These are phyloP conservation scores for Clostera curtula DNA, from an alignment of 2,888 invertebrate species.

Conservation along the genomic window DNA sequence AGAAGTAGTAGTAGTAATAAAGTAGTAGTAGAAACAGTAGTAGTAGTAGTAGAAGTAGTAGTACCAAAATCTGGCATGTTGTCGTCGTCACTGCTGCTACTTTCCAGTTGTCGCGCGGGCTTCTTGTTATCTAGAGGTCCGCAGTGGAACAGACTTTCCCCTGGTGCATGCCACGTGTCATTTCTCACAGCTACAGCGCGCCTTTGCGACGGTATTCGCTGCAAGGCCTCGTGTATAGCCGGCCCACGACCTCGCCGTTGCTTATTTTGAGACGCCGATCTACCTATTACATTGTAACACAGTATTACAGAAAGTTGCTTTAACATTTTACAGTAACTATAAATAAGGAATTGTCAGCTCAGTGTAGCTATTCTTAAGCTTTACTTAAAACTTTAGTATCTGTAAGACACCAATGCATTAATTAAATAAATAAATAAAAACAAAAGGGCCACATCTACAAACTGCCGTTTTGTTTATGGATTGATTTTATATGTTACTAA, in stretches of 20 bases:
- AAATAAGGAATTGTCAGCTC: too few relatives aligned
- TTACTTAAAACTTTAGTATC: too few relatives aligned
- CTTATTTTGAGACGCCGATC: constrained; percentile 38
- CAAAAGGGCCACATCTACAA: too few relatives aligned
- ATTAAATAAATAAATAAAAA: too few relatives aligned
- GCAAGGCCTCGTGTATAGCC: constrained; percentile 72
- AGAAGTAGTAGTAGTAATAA: constrained; percentile 3
- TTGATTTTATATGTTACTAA: too few relatives aligned
- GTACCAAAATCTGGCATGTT: constrained; percentile 62
- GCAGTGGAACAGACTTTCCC: constrained; percentile 59
- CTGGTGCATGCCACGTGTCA: constrained; percentile 67
- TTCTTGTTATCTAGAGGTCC: constrained; percentile 50
- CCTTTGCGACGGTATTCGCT: constrained; percentile 67
- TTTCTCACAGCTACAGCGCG: constrained; percentile 46
- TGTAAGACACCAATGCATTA: too few relatives aligned
- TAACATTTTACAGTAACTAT: too few relatives aligned
- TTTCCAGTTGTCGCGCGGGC: constrained; percentile 43
- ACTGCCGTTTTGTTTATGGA: too few relatives aligned
- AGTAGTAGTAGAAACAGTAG: constrained; percentile 2
- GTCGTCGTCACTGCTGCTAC: constrained; percentile 65
- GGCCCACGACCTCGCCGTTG: constrained; percentile 60
- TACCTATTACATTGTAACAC: constrained; percentile 27
- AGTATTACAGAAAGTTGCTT: neutral
- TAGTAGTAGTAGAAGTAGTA: neutral
- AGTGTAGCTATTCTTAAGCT: too few relatives aligned